Conservation (phyloP, 2,797 vertebrate species). For the Coendou prehensilis region DNA sequence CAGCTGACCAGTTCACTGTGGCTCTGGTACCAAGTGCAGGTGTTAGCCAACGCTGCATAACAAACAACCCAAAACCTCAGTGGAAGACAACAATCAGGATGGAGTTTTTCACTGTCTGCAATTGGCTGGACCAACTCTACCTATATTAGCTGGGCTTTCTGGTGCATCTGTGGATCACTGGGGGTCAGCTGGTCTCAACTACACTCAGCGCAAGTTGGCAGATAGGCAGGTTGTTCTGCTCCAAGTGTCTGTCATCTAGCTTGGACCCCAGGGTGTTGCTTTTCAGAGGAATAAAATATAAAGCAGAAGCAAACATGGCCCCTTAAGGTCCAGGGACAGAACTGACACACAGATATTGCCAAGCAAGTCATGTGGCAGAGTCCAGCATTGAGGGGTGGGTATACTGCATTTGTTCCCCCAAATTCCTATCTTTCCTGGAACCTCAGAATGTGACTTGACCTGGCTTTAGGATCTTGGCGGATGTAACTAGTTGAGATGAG, state of each 20-base stretch:
- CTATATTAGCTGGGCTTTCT: fast-evolving
- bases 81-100: background rate
- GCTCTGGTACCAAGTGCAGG: fast-evolving
- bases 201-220: too few species aligned
- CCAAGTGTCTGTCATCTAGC: background rate
- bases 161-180: background rate
- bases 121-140: background rate
- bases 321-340: background rate
- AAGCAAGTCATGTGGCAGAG: background rate
- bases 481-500: background rate
- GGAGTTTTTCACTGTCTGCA: background rate
- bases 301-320: background rate
- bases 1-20: background rate
- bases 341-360: background rate
- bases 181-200: background rate
- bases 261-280: background rate
- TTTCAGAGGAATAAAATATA: background rate
- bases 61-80: background rate
- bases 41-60: background rate
- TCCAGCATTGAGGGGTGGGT: background rate
- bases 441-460: background rate
- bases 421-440: background rate
- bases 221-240: background rate
- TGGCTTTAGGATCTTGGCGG: background rate
- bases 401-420: too few species aligned